These are phyloP conservation scores for Syngnathus rostellatus DNA, from an alignment of 2,797 vertebrate species.

Conservation along the genomic window DNA sequence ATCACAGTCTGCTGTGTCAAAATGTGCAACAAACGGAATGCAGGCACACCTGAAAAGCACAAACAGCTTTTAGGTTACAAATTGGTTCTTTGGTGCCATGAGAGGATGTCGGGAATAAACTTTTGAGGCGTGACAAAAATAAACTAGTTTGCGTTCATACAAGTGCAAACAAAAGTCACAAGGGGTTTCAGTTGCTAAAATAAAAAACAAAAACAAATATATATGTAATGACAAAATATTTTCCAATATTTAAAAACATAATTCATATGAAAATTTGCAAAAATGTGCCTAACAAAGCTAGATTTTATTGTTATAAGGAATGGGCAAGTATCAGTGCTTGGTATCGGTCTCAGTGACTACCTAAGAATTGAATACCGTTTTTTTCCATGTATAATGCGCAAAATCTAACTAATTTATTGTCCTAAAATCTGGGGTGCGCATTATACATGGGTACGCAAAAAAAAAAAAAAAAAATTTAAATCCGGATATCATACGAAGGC, in stretches of 20 bases:
- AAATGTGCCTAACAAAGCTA: background rate
- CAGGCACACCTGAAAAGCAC: slow-evolving; percentile 21
- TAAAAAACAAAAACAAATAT: background rate
- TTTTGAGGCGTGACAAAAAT: background rate
- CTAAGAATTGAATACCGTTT: too few species aligned
- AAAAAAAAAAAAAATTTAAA: too few species aligned
- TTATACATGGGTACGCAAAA: too few species aligned
- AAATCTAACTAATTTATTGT: too few species aligned
- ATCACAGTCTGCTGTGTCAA: slow-evolving; percentile 37
- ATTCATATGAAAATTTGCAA: background rate
- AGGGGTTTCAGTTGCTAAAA: background rate
- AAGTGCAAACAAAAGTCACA: background rate
- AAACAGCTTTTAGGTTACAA: slow-evolving; percentile 8
- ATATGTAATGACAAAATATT: background rate
- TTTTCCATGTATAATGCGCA: too few species aligned
- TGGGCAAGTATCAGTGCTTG: too few species aligned
- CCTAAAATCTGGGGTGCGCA: too few species aligned
- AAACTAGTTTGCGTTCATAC: background rate
- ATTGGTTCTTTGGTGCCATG: background rate
- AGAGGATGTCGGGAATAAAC: background rate
- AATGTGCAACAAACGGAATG: slow-evolving; percentile 49
- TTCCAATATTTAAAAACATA: too few species aligned
- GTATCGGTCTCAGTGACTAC: too few species aligned
- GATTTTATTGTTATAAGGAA: too few species aligned
- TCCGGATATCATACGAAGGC: too few species aligned